Conservation (phyloP, 2,888 invertebrate species). For the Pristionchus exspectatus region DNA sequence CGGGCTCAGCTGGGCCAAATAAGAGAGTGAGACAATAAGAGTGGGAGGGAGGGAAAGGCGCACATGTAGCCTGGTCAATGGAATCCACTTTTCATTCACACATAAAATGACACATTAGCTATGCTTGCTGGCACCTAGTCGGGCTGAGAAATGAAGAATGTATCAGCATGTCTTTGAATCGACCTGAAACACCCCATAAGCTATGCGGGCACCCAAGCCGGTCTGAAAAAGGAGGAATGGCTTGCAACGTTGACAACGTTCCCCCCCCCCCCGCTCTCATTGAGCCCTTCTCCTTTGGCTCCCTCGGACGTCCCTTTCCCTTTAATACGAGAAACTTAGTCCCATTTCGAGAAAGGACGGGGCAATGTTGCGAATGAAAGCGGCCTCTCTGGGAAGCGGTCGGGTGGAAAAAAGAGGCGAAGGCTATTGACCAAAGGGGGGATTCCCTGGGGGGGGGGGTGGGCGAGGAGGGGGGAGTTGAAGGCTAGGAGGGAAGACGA, state of each 20-base stretch:
- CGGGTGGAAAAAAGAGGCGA: neutral
- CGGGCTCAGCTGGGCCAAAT: neutral
- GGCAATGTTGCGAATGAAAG: neutral
- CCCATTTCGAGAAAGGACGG: neutral
- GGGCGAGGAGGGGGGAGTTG: neutral
- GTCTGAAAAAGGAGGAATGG: too few relatives aligned
- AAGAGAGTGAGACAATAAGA: neutral
- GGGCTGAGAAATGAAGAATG: neutral
- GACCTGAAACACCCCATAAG: too few relatives aligned
- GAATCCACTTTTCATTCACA: neutral
- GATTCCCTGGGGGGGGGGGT: neutral
- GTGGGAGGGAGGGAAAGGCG: neutral
- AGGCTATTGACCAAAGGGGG: neutral
- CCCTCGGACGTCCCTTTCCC: neutral
- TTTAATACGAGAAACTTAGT: neutral
- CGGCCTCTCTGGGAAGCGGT: neutral
- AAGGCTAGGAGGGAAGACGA: neutral
- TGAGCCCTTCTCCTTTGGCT: too few relatives aligned
- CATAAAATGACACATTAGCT: neutral
- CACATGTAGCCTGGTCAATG: neutral
- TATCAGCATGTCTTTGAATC: too few relatives aligned
- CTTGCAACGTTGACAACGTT: too few relatives aligned
- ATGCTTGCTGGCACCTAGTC: neutral
- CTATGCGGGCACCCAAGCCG: too few relatives aligned
- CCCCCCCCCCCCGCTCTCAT: too few relatives aligned